These are phyloP conservation scores for Thera britannica DNA, from an alignment of 2,888 invertebrate species.

Conservation along the genomic window DNA sequence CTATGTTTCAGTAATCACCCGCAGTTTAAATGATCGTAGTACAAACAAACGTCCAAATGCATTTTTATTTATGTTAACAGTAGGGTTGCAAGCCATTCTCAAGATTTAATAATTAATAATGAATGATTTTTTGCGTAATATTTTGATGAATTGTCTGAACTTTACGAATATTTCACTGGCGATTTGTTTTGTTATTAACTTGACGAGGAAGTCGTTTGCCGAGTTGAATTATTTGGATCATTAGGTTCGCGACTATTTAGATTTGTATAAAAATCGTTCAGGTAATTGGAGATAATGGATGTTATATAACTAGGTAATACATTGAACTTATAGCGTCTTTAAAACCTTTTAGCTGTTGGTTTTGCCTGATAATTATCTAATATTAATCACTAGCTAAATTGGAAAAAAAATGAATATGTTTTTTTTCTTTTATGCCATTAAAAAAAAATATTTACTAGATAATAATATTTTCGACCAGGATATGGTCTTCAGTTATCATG, in stretches of 20 bases:
- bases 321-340: too few relatives aligned
- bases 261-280: constrained; percentile 29
- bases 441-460: too few relatives aligned
- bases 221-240: constrained; percentile 64
- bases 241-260: constrained; percentile 41
- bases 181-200: constrained; percentile 82
- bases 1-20: too few relatives aligned
- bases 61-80: not conserved
- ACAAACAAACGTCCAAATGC: constrained; percentile 26
- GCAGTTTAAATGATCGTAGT: not conserved
- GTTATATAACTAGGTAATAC: not conserved
- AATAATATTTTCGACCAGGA: too few relatives aligned
- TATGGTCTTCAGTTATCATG: too few relatives aligned
- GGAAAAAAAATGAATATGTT: too few relatives aligned
- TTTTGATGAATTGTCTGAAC: constrained; percentile 80
- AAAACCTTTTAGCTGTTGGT: too few relatives aligned
- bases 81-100: constrained; percentile 64
- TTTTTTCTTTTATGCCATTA: too few relatives aligned
- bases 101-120: constrained; percentile 82
- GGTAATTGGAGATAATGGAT: constrained; percentile 1
- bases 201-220: constrained; percentile 76
- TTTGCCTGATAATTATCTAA: too few relatives aligned
- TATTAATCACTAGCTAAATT: too few relatives aligned
- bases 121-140: constrained; percentile 68
- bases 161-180: constrained; percentile 66